These are phyloP conservation scores for Cosmia pyralina DNA, from an alignment of 2,888 invertebrate genomes.

Conservation along the genomic window DNA sequence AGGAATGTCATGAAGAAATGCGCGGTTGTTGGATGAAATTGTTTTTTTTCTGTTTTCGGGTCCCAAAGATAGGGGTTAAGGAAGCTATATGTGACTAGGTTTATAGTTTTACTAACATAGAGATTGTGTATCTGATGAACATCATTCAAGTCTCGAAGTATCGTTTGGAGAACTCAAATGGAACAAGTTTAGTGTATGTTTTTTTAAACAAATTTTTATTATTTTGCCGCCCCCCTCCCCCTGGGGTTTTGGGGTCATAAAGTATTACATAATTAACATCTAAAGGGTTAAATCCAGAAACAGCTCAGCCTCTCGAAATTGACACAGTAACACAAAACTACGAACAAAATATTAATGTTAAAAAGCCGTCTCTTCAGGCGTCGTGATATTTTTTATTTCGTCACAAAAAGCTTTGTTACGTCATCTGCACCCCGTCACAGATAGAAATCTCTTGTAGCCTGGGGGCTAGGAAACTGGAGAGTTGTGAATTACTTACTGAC, in stretches of 20 bases:
- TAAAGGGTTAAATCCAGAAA: too few species aligned
- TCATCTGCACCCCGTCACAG: constrained; percentile 57
- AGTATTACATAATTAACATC: too few species aligned
- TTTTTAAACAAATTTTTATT: too few species aligned
- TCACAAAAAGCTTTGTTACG: constrained; percentile 61
- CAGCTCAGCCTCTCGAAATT: constrained; percentile 6
- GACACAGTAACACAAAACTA: constrained; percentile 15
- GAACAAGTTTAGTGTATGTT: neutral
- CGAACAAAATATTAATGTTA: constrained; percentile 30
- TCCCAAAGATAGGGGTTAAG: neutral
- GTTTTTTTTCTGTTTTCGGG: neutral
- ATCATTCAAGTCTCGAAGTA: neutral
- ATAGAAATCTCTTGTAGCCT: constrained; percentile 47
- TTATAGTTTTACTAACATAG: neutral
- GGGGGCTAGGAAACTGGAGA: constrained; percentile 53
- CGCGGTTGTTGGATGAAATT: constrained; percentile 10
- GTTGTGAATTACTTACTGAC: neutral
- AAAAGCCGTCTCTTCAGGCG: constrained; percentile 43
- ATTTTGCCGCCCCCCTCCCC: too few species aligned
- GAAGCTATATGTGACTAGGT: neutral
- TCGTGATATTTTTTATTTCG: constrained; percentile 57
- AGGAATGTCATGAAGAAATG: constrained; percentile 29
- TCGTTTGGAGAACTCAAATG: neutral
- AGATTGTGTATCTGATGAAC: too few species aligned
- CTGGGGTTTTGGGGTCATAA: too few species aligned